Evolutionary conservation across 2,113 vertebrate species (phyloP), one percentile per base, ranked within the genome.

Genomic region (Urocynchramus pylzowi): DNA sequence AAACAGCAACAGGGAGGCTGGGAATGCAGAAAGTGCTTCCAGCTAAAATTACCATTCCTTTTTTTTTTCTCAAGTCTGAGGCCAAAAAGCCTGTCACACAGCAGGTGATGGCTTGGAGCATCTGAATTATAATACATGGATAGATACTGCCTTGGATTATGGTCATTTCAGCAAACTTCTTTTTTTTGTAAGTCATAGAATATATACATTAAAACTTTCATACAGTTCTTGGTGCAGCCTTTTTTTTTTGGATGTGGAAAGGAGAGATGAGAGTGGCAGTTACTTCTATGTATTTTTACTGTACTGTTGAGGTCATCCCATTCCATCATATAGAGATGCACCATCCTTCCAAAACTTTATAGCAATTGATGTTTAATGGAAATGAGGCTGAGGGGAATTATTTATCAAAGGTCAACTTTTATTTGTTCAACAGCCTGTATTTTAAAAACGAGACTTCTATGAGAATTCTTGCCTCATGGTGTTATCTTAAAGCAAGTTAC

Each of bases 391-490:
- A 87, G 35, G 14, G 44, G 39, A 69, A 84, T 76, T 80, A 93
- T 92, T 93, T 76, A 45, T 57, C 85, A 87, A 79, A 85, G 69
- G 79, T 94, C 81, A 96, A n/a, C 64, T 63, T 84, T 16, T 59
- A 67, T 95, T 89, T 81, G 44, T 84, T 63, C 41, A 49, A 21
- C n/a, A 59, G 71, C 37, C 42, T 93, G 41, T 80, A 22, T 56
- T 84, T 95, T 65, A 93, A 93, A 91, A 95, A 30, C 13, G 35
- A 52, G 52, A 24, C 42, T 93, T 85, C 77, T 45, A 16, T 33
- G 49, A 76, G 73, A 90, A 70, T 84, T 50, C 49, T 61, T 1
- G 0, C 77, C 65, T 95, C 57, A 70, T n/a, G 75, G n/a, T 0
- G 7, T 52, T 80, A 47, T 59, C 94, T 95, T 97, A 60, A 93